Evolutionary conservation across 92 coral and sea anemone species (phyloP), one percentile per base, ranked within the genome.

Genomic region (Epizoanthus stellaris): DNA sequence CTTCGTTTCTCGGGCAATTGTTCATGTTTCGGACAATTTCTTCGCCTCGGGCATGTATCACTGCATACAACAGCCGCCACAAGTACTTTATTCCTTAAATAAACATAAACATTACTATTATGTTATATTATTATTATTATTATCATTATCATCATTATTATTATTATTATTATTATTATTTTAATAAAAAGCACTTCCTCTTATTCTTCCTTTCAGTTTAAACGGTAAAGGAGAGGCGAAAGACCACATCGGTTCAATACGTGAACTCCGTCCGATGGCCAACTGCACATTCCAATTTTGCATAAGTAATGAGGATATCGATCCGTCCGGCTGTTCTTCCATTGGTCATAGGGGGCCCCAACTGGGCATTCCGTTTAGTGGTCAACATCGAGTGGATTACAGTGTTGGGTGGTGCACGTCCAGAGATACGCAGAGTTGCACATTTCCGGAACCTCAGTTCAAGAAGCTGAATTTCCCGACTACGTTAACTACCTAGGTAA

Each of bases 191-290:
- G n/a, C n/a, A n/a, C n/a, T n/a, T n/a, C n/a, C n/a, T n/a, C n/a
- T n/a, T n/a, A n/a, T n/a, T n/a, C n/a, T 10, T 25, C 7, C 52
- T 47, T 75, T 2, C 70, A 75, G 80, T 65, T 34, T 56, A 39
- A 75, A 75, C 20, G 66, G 61, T 13, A 56, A 57, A 54, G 80
- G 66, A 36, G 80, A 56, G 53, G 80, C 80, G 36, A 75, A 75
- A 57, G 80, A 75, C 23, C 49, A 75, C 49, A 16, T 58, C 20
- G 80, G 80, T 2, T n/a, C 64, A 8, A 34, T 12, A 5, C 49
- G 21, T 1, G 80, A 75, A 23, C 19, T 75, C 45, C 64, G 67
- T 23, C 80, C 80, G 7, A 54, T 57, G 80, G 15, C 80, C 11
- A 64, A 21, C 0, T 75, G 80, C 59, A 30, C 67, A 14, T 75